A percentile compares a stretch with the other conserved stretches of the same genome.
Conservation (phyloP, 1,140 invertebrate species). For the Melanaphis sacchari region DNA sequence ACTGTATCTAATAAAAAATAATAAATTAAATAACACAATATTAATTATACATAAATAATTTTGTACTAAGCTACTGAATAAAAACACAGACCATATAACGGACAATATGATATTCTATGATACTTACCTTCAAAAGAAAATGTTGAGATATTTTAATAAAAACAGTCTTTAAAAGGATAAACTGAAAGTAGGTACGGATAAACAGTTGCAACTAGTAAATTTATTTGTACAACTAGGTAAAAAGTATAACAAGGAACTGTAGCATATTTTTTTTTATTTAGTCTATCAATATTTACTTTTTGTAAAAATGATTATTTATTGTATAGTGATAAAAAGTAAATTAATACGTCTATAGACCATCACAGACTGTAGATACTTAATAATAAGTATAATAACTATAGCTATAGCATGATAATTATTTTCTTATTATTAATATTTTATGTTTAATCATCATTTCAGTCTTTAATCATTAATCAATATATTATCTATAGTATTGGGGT, state of each 20-base stretch:
- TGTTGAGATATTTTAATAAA: background rate
- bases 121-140: background rate
- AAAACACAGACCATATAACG: background rate
- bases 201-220: background rate
- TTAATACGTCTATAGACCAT: background rate
- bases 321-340: background rate
- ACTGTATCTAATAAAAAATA: background rate
- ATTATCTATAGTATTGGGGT: background rate
- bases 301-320: background rate
- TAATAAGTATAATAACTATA: background rate
- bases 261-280: background rate
- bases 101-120: background rate
- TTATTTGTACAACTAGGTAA: background rate
- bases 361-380: no score
- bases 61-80: background rate
- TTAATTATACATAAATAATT: background rate
- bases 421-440: no score
- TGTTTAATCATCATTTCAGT: background rate
- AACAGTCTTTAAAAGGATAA: background rate
- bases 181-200: background rate
- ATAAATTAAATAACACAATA: background rate
- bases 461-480: slow-evolving; percentile 29
- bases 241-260: background rate
- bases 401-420: no score
- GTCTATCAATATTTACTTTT: slow-evolving; percentile 2